Evolutionary conservation across 2,888 invertebrate genomes (phyloP), one percentile per base, ranked within the genome.

Genomic region (Aleiodes testaceus): DNA sequence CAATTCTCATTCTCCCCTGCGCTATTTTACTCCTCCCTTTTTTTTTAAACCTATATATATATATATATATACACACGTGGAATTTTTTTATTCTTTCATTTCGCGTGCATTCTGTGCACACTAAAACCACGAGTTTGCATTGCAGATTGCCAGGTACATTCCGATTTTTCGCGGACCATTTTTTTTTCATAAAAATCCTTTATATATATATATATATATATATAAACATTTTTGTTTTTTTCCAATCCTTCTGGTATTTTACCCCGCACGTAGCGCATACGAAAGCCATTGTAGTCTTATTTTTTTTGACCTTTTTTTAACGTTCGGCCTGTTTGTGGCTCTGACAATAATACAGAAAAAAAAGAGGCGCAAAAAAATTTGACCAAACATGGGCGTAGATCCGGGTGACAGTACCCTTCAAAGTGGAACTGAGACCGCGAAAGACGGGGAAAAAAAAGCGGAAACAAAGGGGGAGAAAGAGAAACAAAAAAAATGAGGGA

Each of bases 91-190:
- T 20, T 36, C 65, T 44, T 65, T 74, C 59, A 42, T 66, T 36
- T 22, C 47, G 18, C 65, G 68, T 50, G 61, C 67, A 47, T 66
- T 69, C 66, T 18, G 36, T 36, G 66, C 59, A 65, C 73, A 77
- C 75, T 74, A 74, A 77, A 79, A 77, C 79, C 75, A 72, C 74
- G 74, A 76, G 79, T 84, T 83, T 84, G 82, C 81, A 82, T 81
- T 82, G 84, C 82, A 84, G 81, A 83, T 84, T 81, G 78, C 75
- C 79, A 81, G 63, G 80, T 80, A 77, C 78, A 79, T 81, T 79
- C 74, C 79, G 75, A 78, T 80, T 78, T 81, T 81, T 79, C 77
- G 74, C 74, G 77, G 72, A 73, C 74, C 76, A 79, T 78, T 78
- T 79, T 80, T n/a, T 53, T 68, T 63, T 11, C 44, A 45, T 36